Percentiles rank a stretch among this genome's conserved stretches.
Conservation (phyloP, 2,797 vertebrate genomes). For the Ceryle rudis region DNA sequence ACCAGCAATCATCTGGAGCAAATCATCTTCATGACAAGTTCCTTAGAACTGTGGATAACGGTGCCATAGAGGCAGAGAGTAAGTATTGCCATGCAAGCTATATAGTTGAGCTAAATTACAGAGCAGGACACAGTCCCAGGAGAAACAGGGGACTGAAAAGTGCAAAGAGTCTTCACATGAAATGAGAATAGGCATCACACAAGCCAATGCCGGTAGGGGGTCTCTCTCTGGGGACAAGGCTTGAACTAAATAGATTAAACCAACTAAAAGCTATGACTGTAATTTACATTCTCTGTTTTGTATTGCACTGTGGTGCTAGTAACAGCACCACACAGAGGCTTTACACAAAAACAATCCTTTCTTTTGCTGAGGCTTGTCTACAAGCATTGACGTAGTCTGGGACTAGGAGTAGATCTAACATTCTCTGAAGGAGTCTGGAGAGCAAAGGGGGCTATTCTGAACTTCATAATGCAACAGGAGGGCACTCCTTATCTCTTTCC, state of each 20-base stretch:
- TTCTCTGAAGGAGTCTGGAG: neutral
- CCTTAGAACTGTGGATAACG: neutral
- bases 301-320: neutral
- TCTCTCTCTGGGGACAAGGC: slow-evolving; percentile 12
- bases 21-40: neutral
- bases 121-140: neutral
- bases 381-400: neutral
- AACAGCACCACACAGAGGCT: slow-evolving; percentile 5
- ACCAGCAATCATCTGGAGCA: neutral
- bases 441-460: neutral
- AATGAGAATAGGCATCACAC: neutral
- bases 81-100: neutral
- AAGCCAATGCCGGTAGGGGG: neutral
- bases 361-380: slow-evolving; percentile 7
- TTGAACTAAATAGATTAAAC: slow-evolving; percentile 52
- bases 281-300: slow-evolving; percentile 49
- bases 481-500: neutral
- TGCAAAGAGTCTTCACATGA: slow-evolving; percentile 23
- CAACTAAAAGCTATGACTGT: slow-evolving; percentile 42
- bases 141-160: neutral
- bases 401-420: neutral
- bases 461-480: neutral
- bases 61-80: neutral
- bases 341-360: neutral
- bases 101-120: neutral